Percentiles rank a stretch among this genome's conserved stretches.
phyloP scores from a whole-genome alignment of 2,888 invertebrate species.

The Ophion costatus region DNA sequence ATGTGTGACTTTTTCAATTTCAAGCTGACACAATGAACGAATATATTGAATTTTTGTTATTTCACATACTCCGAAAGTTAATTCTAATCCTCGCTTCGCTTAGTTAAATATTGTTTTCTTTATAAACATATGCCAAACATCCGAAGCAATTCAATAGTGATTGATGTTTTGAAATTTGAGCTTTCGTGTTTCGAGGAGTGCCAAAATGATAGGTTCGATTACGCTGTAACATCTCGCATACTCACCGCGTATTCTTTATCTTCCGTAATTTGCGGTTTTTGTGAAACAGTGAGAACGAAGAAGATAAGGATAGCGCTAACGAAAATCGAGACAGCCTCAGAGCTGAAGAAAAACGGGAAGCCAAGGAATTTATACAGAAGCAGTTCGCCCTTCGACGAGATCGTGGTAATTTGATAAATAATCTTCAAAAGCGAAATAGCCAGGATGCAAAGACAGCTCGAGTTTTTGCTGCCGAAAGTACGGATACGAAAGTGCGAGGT shows the following conservation, averaged over 20 bases:
- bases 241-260: neutral
- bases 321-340: constrained; percentile 81
- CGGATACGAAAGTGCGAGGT: constrained; percentile 91
- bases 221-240: neutral
- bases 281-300: constrained; percentile 81
- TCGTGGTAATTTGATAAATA: constrained; percentile 60
- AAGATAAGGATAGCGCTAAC: constrained; percentile 66
- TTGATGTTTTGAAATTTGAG: neutral
- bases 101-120: too few species aligned
- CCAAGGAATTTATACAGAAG: constrained; percentile 88
- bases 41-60: too few species aligned
- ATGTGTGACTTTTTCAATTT: neutral
- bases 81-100: too few species aligned
- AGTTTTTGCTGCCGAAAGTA: constrained; percentile 90
- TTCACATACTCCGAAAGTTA: too few species aligned
- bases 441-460: constrained; percentile 87
- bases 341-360: constrained; percentile 86
- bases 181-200: too few species aligned
- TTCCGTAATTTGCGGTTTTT: neutral
- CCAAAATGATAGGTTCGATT: neutral
- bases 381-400: constrained; percentile 90
- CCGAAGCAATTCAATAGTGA: neutral
- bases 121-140: neutral
- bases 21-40: too few species aligned
- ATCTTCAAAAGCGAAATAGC: constrained; percentile 83